A percentile compares a stretch with the other conserved stretches of the same genome.
Evolutionary conservation across 2,113 vertebrate genomes (phyloP).

Genomic region (Columba livia): DNA sequence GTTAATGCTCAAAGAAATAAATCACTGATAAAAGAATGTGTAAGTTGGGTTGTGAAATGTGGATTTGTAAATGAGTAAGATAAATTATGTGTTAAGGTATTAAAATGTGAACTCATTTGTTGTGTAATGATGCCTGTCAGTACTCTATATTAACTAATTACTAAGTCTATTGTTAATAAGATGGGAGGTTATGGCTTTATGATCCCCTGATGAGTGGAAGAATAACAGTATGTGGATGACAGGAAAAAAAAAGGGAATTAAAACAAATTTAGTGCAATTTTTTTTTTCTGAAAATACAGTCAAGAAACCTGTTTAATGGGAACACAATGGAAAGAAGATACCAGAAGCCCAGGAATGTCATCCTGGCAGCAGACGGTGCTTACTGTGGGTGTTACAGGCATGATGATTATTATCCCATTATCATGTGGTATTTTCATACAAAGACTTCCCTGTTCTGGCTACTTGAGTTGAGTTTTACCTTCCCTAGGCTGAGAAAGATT

Average conservation of each 20-base stretch:
- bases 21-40: neutral
- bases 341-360: neutral
- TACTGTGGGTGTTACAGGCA: neutral
- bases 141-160: neutral
- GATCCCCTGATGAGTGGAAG: neutral
- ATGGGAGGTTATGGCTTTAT: neutral
- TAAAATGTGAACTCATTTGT: slow-evolving; percentile 15
- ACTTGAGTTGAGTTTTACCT: neutral
- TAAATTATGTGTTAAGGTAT: slow-evolving; percentile 11
- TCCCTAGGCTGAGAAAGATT: neutral
- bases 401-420: neutral
- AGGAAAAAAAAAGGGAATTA: neutral
- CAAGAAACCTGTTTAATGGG: neutral
- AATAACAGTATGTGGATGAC: neutral
- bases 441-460: neutral
- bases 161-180: neutral
- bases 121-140: slow-evolving; percentile 14
- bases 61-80: slow-evolving; percentile 4
- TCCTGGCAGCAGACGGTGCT: neutral
- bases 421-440: neutral
- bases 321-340: neutral
- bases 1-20: neutral
- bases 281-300: neutral
- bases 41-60: neutral
- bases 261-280: neutral